Base-by-base conservation (phyloP, 2,888 invertebrate species). In the Actias luna region DNA sequence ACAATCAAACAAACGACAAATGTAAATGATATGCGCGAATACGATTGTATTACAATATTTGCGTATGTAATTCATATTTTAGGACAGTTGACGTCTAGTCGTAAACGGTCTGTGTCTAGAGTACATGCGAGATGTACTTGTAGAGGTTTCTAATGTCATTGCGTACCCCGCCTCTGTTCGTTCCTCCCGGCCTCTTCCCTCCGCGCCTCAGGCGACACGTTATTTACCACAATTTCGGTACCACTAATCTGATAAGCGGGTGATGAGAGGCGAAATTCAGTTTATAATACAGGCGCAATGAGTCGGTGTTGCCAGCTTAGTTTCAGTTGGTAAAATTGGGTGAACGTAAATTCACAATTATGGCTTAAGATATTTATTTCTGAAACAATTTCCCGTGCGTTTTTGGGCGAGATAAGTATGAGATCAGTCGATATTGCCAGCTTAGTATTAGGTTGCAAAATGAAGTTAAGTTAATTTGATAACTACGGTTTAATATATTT, bases 181-280 rank as follows among this genome's bases (percentile, higher is more conserved):
- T 22, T 8, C 3, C 12, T 8, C 46, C 12, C 1, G 12, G 25
- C 74, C 76, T 69, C 65, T 1, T 5, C 46, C 46, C 46, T 62
- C 68, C 67, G 65, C 35, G 60, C 64, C 64, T 52, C 25, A 52
- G 70, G 68, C 72, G 67, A 69, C 64, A 60, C 64, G 65, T 36
- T 63, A 63, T 64, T 73, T 73, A 74, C 77, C 78, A 74, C 77
- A 77, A 73, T 75, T 75, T 75, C 69, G 74, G 50, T 58, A 61
- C 71, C 74, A 70, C 74, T 80, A 84, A 84, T 84, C 83, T 79
- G 79, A 82, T 84, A 83, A 82, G 82, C 76, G 71, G 71, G 73
- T 81, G 78, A 82, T 78, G 82, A 81, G 76, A 70, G 68, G 65
- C 71, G 67, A 67, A 76, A 80, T 78, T 80, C 75, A 70, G 72